These are phyloP conservation scores for Eolophus roseicapilla DNA, from an alignment of 2,113 vertebrate genomes.

Conservation along the genomic window DNA sequence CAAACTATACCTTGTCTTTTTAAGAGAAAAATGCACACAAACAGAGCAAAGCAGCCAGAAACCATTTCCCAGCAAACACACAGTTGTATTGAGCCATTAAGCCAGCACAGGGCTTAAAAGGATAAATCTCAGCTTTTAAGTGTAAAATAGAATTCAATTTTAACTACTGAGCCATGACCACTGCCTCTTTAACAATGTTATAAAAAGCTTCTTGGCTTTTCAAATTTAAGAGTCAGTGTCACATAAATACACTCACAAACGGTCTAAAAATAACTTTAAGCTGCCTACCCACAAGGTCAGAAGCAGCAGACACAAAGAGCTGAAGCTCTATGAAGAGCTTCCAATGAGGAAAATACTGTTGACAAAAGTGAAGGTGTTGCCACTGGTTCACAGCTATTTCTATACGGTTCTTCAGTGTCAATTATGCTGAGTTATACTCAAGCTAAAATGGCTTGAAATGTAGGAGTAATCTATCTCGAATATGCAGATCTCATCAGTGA, in stretches of 20 bases:
- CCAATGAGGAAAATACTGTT: not conserved
- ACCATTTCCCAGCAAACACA: not conserved
- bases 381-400: not conserved
- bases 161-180: slow-evolving; percentile 24
- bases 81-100: not conserved
- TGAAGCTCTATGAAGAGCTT: not conserved
- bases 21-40: not conserved
- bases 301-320: not conserved
- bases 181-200: not conserved
- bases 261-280: slow-evolving; percentile 14
- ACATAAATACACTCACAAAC: not conserved
- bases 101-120: not conserved
- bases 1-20: not conserved
- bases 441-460: not conserved
- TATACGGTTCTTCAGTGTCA: not conserved
- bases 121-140: slow-evolving; percentile 44
- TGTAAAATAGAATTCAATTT: not conserved
- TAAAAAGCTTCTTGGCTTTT: slow-evolving; percentile 17
- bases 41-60: not conserved
- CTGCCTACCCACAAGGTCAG: slow-evolving; percentile 6
- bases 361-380: not conserved
- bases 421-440: not conserved
- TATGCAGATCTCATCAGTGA: not conserved
- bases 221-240: not conserved
- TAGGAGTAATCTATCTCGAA: not conserved